These are phyloP conservation scores for Chlorospingus flavigularis DNA, from an alignment of 2,797 vertebrate species.

Conservation along the genomic window DNA sequence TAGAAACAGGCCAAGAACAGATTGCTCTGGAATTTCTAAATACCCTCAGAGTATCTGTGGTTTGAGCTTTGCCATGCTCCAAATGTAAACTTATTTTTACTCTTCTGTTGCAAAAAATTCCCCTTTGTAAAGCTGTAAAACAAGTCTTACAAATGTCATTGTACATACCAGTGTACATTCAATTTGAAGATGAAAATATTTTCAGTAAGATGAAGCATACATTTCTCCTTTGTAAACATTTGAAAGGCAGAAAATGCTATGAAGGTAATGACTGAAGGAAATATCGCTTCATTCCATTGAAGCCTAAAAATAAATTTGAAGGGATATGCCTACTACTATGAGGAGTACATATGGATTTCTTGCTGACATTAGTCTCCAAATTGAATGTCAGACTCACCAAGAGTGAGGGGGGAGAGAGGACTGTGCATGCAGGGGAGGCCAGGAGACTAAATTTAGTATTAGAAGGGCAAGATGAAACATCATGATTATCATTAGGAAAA, in stretches of 20 bases:
- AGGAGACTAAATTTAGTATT: conserved; percentile 48
- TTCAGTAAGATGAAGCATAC: neutral
- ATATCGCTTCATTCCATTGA: conserved; percentile 45
- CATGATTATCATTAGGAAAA: conserved; percentile 64
- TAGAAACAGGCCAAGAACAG: neutral
- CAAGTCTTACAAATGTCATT: neutral
- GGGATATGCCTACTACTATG: conserved; percentile 19
- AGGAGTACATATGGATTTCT: conserved; percentile 71
- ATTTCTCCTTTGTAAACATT: neutral
- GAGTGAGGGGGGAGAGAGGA: neutral
- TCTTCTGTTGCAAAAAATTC: neutral
- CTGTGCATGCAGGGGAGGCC: neutral
- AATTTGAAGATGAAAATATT: conserved; percentile 16
- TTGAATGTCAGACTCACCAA: conserved; percentile 72
- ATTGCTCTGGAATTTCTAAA: neutral
- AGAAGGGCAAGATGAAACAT: conserved; percentile 68
- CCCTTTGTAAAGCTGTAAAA: neutral
- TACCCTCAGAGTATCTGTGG: neutral
- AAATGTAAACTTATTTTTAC: neutral
- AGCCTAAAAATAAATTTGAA: conserved; percentile 72
- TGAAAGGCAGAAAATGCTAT: neutral
- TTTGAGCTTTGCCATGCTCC: neutral
- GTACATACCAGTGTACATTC: neutral
- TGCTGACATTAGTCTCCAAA: conserved; percentile 75
- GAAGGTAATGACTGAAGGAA: conserved; percentile 33